Evolutionary conservation across 2,113 vertebrate genomes (phyloP), one percentile per base, ranked within the genome.

Genomic region (Marmota monax): DNA sequence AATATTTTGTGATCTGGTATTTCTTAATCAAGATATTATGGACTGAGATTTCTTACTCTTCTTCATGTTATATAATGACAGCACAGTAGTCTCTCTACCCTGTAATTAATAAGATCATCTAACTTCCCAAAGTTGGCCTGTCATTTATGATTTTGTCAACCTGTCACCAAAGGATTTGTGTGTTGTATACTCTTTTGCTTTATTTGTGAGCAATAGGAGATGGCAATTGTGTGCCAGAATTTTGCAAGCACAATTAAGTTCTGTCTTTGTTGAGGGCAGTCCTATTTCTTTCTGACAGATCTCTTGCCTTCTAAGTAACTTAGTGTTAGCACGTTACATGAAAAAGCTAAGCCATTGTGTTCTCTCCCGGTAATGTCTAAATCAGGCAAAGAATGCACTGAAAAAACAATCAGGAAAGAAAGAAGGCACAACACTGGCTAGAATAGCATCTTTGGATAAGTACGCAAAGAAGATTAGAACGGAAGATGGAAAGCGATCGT

Each of bases 271-370:
- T 37, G 74, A n/a, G 13, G 42, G 16, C 16, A 25, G 4, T 70
- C 39, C 27, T 77, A 34, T 92, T 83, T 91, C 14, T 80, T 90
- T n/a, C 89, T 74, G 72, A 61, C 11, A 80, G 8, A 29, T 91
- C 37, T 56, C 78, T 58, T 69, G 13, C 34, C 34, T 97, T 72
- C 74, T 93, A 45, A 92, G 37, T 92, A 77, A 74, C 51, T 84
- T n/a, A 37, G 11, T 78, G 67, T 92, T 88, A 83, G 70, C 16
- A 42, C 2, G 16, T 42, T 53, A 12, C 51, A 22, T 77, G 74
- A 65, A 78, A 78, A 80, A 88, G 42, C 16, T 42, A 45, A 73
- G 37, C 4, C 48, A 23, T 63, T 73, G 79, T 63, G 25, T 51
- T 96, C 79, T 83, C 8, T 88, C 48, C 45, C 2, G 20, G 12